Percentiles rank a stretch among this genome's conserved stretches.
Conservation (phyloP, 2,113 vertebrate species). For the Cnemophilus loriae region DNA sequence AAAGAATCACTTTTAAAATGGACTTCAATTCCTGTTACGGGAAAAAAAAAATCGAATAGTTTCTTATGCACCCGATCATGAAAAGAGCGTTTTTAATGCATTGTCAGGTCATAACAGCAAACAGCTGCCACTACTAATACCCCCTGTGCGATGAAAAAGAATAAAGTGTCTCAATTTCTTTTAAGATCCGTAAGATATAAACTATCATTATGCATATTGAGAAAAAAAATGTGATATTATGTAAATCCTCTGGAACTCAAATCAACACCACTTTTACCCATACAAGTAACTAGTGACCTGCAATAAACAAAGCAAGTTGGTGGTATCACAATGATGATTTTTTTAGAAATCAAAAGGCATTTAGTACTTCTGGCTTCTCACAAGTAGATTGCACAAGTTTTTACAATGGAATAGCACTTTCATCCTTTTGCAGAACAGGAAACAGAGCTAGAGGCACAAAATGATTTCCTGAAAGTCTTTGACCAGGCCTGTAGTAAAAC, state of each 20-base stretch:
- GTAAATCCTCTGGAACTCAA: not conserved
- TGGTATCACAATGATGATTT: not conserved
- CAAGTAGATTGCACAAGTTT: not conserved
- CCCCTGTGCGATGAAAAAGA: rapidly evolving
- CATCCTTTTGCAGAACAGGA: not conserved
- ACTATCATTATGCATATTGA: too few species aligned
- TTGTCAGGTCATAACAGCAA: not conserved
- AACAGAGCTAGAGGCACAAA: not conserved
- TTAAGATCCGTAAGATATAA: not conserved
- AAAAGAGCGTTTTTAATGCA: not conserved
- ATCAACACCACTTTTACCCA: not conserved
- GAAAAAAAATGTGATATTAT: not conserved
- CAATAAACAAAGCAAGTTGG: not conserved
- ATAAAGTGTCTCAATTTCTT: not conserved
- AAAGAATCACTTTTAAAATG: not conserved
- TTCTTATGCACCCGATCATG: not conserved
- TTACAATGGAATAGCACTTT: not conserved
- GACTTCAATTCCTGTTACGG: not conserved
- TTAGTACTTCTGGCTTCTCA: not conserved
- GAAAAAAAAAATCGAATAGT: not conserved
- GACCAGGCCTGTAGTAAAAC: not conserved
- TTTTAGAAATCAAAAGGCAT: not conserved
- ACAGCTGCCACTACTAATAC: not conserved
- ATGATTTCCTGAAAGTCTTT: not conserved
- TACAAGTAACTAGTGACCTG: not conserved